Percentiles rank a stretch among this genome's conserved stretches.
Conservation (phyloP, 1,140 invertebrate species). For the Rhizoglyphus robini region DNA sequence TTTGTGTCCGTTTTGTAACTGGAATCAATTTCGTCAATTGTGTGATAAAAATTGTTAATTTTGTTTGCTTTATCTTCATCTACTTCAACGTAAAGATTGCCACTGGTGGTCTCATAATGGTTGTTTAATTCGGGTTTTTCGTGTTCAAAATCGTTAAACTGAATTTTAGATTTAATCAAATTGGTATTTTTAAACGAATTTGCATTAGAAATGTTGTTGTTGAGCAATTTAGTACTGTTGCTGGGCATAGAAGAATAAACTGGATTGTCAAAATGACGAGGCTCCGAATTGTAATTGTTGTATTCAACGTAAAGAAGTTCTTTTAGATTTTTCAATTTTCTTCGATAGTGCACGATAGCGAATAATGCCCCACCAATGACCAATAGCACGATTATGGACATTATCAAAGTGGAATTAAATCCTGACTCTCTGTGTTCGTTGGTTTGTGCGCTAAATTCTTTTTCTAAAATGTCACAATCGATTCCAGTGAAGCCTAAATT, state of each 20-base stretch:
- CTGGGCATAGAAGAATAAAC: constrained; percentile 44
- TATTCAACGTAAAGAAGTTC: constrained; percentile 78
- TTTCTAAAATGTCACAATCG: neutral
- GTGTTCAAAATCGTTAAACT: neutral
- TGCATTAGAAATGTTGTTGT: neutral
- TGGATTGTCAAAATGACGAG: constrained; percentile 82
- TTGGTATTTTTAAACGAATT: neutral
- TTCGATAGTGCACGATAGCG: constrained; percentile 27
- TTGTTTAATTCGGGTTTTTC: neutral
- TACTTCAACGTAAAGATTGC: neutral
- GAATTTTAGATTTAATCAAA: neutral
- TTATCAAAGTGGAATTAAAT: neutral
- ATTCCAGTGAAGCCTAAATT: constrained; percentile 9
- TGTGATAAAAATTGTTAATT: constrained; percentile 6
- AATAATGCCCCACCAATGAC: constrained; percentile 45
- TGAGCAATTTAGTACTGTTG: neutral
- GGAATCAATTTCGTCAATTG: constrained; percentile 11
- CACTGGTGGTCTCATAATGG: neutral
- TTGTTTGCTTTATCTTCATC: constrained; percentile 10
- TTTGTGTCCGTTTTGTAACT: neutral
- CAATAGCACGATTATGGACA: constrained; percentile 42
- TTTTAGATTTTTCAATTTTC: constrained; percentile 60
- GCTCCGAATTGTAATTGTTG: constrained; percentile 51
- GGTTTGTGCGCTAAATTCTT: neutral
- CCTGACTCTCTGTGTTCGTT: neutral